Percentiles rank a stretch among this genome's conserved stretches.
Evolutionary conservation across 1,140 invertebrate species (phyloP).

Genomic region (Rhopalosiphum maidis): DNA sequence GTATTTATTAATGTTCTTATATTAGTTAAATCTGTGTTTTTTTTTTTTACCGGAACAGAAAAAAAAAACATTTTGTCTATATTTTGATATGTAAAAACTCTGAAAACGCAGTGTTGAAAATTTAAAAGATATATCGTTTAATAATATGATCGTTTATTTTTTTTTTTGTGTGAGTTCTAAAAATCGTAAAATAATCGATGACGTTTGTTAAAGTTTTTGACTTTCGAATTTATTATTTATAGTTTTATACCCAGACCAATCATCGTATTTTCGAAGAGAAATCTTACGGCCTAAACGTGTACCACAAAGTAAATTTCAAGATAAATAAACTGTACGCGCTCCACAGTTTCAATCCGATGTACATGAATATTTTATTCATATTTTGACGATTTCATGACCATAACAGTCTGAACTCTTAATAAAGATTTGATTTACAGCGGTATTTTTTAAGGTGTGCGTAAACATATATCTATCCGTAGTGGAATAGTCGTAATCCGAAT

Average conservation of each 20-base stretch:
- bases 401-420: constrained; percentile 25
- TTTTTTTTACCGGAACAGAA: too few species aligned
- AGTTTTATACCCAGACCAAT: neutral
- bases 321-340: neutral
- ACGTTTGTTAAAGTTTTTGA: neutral
- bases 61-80: too few species aligned
- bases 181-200: neutral
- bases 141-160: too few species aligned
- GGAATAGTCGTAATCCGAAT: constrained; percentile 35
- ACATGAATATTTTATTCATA: neutral
- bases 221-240: neutral
- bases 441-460: neutral
- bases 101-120: neutral
- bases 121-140: neutral
- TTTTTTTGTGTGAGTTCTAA: neutral
- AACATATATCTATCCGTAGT: neutral
- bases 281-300: neutral
- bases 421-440: constrained; percentile 22
- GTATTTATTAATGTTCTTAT: neutral
- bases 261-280: neutral
- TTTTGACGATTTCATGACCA: neutral
- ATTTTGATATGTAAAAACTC: too few species aligned
- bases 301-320: neutral
- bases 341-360: neutral
- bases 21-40: neutral